phyloP scores from a whole-genome alignment of 1,140 invertebrate genomes.

The Brachionus sp. region DNA sequence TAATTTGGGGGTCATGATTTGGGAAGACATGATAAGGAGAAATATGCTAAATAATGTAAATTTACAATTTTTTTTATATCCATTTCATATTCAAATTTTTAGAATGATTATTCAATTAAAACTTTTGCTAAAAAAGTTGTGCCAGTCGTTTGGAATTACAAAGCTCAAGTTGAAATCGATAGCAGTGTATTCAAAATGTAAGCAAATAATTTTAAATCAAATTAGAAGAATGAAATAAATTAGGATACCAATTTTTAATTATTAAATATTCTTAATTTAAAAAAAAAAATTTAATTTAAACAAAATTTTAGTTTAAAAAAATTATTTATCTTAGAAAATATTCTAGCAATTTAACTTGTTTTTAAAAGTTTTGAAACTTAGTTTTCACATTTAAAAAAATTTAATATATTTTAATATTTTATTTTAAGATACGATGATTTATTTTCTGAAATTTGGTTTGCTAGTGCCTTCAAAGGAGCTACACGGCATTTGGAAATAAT shows the following conservation, averaged over 20 bases:
- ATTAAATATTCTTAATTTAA: no score
- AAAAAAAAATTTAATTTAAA: no score
- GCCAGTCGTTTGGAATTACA: slow-evolving; percentile 45
- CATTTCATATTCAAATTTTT: background rate
- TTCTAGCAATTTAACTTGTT: no score
- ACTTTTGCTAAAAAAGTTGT: background rate
- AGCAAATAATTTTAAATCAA: background rate
- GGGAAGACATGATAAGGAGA: slow-evolving; percentile 42
- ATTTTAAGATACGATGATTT: slow-evolving; percentile 35
- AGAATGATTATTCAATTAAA: background rate
- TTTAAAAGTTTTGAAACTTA: no score
- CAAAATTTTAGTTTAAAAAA: no score
- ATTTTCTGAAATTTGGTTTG: slow-evolving; percentile 39
- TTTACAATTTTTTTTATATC: background rate
- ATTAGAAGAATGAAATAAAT: no score
- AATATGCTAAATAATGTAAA: slow-evolving; percentile 13
- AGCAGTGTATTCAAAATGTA: background rate
- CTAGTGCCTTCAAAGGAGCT: slow-evolving; percentile 44
- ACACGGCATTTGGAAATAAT: slow-evolving; percentile 9
- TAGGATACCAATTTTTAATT: no score
- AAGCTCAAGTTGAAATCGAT: slow-evolving; percentile 16
- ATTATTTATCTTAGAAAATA: no score
- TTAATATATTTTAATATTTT: no score
- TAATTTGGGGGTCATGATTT: slow-evolving; percentile 17
- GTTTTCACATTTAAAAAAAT: no score